Evolutionary conservation across 1,140 invertebrate genomes (phyloP).

Genomic region (Bombus huntii): DNA sequence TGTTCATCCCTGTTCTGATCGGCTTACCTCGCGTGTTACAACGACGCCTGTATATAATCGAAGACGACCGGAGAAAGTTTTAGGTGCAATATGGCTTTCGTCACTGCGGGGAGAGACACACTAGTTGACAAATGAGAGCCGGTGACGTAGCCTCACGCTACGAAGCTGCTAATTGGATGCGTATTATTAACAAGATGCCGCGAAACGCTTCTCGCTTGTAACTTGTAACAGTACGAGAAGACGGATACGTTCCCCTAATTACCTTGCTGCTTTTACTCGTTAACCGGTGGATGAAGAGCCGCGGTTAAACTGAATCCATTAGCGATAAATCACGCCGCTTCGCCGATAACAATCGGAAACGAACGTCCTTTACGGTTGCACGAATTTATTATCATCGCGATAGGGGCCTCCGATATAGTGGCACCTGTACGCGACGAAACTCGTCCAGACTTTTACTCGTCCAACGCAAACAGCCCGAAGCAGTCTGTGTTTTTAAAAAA

Average conservation of each 20-base stretch:
- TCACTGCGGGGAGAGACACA: conserved; percentile 40
- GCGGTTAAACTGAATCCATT: conserved; percentile 49
- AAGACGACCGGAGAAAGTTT: conserved; percentile 57
- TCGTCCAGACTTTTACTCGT: neutral
- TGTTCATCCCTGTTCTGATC: conserved; percentile 43
- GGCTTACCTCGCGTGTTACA: conserved; percentile 35
- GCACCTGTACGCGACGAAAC: conserved; percentile 21
- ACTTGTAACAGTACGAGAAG: neutral
- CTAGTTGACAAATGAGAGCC: conserved; percentile 65
- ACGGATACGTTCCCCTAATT: conserved; percentile 26
- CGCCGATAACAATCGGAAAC: conserved; percentile 49
- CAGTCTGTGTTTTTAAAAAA: neutral
- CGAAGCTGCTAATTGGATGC: conserved; percentile 66
- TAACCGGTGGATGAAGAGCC: conserved; percentile 21
- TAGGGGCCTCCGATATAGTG: conserved; percentile 18
- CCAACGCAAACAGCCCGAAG: neutral
- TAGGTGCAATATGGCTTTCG: conserved; percentile 60
- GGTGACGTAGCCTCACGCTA: conserved; percentile 50
- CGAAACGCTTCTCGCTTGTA: conserved; percentile 28
- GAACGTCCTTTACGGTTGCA: conserved; percentile 36
- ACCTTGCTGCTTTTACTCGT: conserved; percentile 8
- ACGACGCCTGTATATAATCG: conserved; percentile 52
- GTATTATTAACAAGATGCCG: conserved; percentile 68
- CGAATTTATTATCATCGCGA: conserved; percentile 40
- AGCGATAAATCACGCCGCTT: conserved; percentile 41